A percentile compares a stretch with the other conserved stretches of the same genome.
Conservation (phyloP, 2,888 invertebrate genomes). For the Neoascia interrupta region DNA sequence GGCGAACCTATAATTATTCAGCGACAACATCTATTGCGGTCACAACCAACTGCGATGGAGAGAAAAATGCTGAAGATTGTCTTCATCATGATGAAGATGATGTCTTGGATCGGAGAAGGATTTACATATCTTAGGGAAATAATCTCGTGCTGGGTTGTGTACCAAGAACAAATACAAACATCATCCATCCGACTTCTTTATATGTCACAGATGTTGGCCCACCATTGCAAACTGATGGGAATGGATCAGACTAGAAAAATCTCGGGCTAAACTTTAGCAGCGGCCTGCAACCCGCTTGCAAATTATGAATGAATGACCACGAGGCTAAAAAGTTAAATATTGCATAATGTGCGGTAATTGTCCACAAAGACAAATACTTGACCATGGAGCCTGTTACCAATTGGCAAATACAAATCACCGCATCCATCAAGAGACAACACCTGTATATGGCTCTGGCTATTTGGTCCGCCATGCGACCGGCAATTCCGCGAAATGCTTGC, state of each 20-base stretch:
- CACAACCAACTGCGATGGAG: conserved; percentile 1
- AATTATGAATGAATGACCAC: conserved; percentile 29
- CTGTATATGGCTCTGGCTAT: too few relatives aligned
- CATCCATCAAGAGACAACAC: conserved; percentile 66
- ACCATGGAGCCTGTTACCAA: conserved; percentile 64
- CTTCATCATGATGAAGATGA: neutral
- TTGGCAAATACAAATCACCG: conserved; percentile 65
- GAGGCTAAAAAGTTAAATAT: conserved; percentile 36
- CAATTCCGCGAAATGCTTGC: conserved; percentile 32
- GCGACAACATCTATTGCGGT: conserved; percentile 29
- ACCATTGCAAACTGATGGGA: too few relatives aligned
- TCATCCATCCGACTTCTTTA: conserved; percentile 43
- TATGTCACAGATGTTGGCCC: neutral
- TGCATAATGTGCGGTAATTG: conserved; percentile 65
- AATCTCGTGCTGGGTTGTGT: conserved; percentile 40
- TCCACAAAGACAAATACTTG: conserved; percentile 61
- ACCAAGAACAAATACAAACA: conserved; percentile 59
- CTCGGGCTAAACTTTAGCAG: too few relatives aligned
- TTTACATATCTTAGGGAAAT: conserved; percentile 24
- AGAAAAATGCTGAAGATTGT: neutral
- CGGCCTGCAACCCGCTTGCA: neutral
- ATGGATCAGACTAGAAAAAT: too few relatives aligned
- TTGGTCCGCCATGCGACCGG: neutral
- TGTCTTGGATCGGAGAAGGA: conserved; percentile 20
- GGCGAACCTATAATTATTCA: conserved; percentile 38